Base-by-base conservation (phyloP, 1,140 invertebrate species). In the Ceratoteleas bidentatus region DNA sequence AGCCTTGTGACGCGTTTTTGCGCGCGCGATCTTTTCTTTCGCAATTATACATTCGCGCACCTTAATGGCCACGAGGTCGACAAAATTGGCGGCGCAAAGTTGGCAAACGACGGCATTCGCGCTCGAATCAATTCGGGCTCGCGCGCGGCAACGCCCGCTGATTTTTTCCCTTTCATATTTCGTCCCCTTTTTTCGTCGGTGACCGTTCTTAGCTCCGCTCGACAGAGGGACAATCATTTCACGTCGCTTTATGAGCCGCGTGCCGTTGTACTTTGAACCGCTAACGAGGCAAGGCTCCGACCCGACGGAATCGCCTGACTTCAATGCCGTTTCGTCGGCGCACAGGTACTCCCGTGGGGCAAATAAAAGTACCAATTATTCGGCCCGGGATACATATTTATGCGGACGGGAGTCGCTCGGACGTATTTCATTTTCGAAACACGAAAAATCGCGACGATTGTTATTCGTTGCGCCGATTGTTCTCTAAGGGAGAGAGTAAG, bases 361-460 rank as follows among this genome's bases (percentile, higher is more conserved):
- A 52, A 73, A 77, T 82, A 73, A 77, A 77, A 65, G 80, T 68
- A 73, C 66, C 73, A 77, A 82, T 82, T 82, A 82, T 78, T 78
- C 45, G 52, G 32, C 0, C 43, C 54, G 47, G 70, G 38, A 64
- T 75, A 81, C 78, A 75, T 70, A 81, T 81, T 65, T 65, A 70
- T 58, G 64, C 49, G 32, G 7, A 13, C 6, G 13, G 49, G 65
- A 66, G 33, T 45, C 43, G 66, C 53, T 72, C 40, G 5, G 24
- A 72, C 60, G 43, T 72, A 66, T 50, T 79, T 70, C 50, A 66
- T 60, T 54, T 49, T 14, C 11, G 1, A 62, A 53, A 50, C 52
- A 32, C 52, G 13, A 4, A 24, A 24, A 24, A 7, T n/a, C 13
- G 16, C 2, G 13, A 24, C 33, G 15, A 33, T 56, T 56, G n/a